phyloP scores from a whole-genome alignment of 2,113 vertebrate genomes.

The Epinephelus fuscoguttatus region DNA sequence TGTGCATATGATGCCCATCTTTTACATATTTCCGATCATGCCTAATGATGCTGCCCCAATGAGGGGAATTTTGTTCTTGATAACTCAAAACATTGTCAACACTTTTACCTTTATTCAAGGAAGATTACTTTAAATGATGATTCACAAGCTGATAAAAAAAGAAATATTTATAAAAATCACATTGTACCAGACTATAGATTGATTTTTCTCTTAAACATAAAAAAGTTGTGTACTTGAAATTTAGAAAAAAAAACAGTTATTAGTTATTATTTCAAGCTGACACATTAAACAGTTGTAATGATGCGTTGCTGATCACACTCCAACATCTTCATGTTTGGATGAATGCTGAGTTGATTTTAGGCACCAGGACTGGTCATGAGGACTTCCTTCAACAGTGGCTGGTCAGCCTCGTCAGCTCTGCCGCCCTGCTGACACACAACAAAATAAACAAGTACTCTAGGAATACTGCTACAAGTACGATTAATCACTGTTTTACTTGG shows the following conservation, averaged over 20 bases:
- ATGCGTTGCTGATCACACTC: not conserved
- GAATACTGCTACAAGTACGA: not conserved
- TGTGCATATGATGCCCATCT: too few species aligned
- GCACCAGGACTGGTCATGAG: not conserved
- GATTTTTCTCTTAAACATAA: not conserved
- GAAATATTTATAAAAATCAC: not conserved
- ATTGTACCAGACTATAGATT: not conserved
- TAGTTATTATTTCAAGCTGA: too few species aligned
- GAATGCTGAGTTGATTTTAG: not conserved
- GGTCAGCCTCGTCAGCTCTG: slow-evolving; percentile 34
- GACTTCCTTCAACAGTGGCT: slow-evolving; percentile 49
- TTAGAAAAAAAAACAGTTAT: not conserved
- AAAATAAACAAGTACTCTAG: not conserved
- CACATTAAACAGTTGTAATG: not conserved
- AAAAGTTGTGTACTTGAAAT: too few species aligned
- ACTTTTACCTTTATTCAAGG: not conserved
- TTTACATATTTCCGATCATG: too few species aligned
- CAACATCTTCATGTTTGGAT: not conserved
- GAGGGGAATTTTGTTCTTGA: too few species aligned
- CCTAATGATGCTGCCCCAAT: too few species aligned
- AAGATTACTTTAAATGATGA: not conserved
- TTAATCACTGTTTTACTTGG: not conserved
- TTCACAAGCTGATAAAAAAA: not conserved
- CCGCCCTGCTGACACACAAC: slow-evolving; percentile 44
- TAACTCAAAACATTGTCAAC: not conserved